These are phyloP conservation scores for Temnothorax ravouxi DNA, from an alignment of 2,888 invertebrate species.

Conservation along the genomic window DNA sequence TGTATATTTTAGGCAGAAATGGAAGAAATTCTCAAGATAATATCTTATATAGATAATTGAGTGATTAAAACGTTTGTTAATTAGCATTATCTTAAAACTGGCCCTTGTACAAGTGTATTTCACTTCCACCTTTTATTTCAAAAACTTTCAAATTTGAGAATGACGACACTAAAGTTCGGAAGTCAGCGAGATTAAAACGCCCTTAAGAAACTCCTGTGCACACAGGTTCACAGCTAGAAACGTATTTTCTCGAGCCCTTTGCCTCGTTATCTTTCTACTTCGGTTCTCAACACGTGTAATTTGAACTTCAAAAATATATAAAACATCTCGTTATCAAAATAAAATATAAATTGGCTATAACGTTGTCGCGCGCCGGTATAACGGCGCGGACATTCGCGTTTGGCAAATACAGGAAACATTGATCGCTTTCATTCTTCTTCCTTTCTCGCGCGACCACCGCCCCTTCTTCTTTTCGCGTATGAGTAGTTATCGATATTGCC, in stretches of 20 bases:
- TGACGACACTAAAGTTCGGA: background rate
- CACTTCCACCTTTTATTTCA: background rate
- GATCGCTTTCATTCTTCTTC: constrained; percentile 70
- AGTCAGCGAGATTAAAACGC: background rate
- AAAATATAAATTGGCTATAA: constrained; percentile 84
- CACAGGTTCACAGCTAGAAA: constrained; percentile 23
- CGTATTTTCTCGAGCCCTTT: constrained; percentile 26
- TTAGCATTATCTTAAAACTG: background rate
- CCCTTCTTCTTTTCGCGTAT: constrained; percentile 35
- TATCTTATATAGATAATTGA: background rate
- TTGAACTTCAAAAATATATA: constrained; percentile 80
- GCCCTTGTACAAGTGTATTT: background rate
- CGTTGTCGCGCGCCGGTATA: constrained; percentile 68
- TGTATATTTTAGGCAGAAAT: background rate
- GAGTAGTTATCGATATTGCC: constrained; percentile 57
- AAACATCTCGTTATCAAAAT: constrained; percentile 83
- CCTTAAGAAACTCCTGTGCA: background rate
- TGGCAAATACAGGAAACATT: constrained; percentile 79
- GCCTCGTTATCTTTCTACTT: constrained; percentile 33
- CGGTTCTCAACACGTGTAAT: constrained; percentile 63
- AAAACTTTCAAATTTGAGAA: background rate
- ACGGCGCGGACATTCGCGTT: constrained; percentile 71
- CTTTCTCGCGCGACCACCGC: constrained; percentile 51
- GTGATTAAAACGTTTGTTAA: background rate
- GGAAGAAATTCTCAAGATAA: background rate